Evolutionary conservation across 1,140 invertebrate genomes (phyloP).

Genomic region (Cephus cinctus): DNA sequence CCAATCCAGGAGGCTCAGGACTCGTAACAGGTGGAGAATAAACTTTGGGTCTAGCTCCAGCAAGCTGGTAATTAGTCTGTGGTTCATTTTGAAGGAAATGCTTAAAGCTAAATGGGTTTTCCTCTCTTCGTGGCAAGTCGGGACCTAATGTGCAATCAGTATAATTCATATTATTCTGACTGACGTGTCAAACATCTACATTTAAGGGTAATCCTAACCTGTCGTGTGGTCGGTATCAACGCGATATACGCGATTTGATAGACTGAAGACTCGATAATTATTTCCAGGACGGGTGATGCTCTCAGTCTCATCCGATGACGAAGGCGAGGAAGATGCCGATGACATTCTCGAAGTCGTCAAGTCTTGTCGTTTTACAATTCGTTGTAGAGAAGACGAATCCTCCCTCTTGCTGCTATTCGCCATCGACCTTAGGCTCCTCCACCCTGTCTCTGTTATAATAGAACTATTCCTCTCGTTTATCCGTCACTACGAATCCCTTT

Average conservation of each 20-base stretch:
- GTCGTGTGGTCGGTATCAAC: slow-evolving; percentile 10
- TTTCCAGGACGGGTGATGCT: background rate
- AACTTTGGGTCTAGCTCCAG: slow-evolving; percentile 61
- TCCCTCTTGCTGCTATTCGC: slow-evolving; percentile 18
- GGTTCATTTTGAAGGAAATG: slow-evolving; percentile 67
- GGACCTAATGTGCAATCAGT: slow-evolving; percentile 24
- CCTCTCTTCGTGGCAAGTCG: slow-evolving; percentile 60
- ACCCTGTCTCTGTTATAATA: background rate
- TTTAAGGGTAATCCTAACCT: slow-evolving; percentile 15
- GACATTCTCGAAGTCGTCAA: background rate
- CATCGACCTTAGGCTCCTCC: too few relatives aligned
- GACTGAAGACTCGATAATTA: slow-evolving; percentile 1
- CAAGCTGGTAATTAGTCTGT: slow-evolving; percentile 50
- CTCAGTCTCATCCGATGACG: slow-evolving; percentile 23
- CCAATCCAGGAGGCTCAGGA: slow-evolving; percentile 22
- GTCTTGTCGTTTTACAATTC: slow-evolving; percentile 6
- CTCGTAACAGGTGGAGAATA: slow-evolving; percentile 42
- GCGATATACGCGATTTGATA: slow-evolving; percentile 9
- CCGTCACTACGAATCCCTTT: too few relatives aligned
- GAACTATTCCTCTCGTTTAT: too few relatives aligned
- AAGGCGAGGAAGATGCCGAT: slow-evolving; percentile 4
- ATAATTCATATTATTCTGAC: background rate
- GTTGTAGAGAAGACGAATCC: slow-evolving; percentile 15
- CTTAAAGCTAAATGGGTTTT: slow-evolving; percentile 78
- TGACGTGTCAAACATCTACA: too few relatives aligned